Conservation (phyloP, 1,140 invertebrate species). For the Heliconius hermathena region DNA sequence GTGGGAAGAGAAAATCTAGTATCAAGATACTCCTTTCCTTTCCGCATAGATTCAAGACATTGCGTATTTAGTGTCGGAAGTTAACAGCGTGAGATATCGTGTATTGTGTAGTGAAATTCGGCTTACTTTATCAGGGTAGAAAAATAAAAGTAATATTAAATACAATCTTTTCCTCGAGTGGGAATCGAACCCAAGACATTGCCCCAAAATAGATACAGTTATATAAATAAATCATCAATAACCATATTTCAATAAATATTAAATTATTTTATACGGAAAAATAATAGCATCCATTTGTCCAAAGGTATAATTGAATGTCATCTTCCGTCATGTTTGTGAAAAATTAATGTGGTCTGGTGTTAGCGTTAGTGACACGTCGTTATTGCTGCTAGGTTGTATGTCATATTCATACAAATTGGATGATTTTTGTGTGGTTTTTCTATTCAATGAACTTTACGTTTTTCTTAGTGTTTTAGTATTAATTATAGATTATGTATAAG, state of each 20-base stretch:
- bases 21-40: not conserved
- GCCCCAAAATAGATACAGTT: not conserved
- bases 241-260: not conserved
- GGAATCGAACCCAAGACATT: not conserved
- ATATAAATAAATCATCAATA: not conserved
- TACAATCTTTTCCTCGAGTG: not conserved
- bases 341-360: constrained; percentile 5
- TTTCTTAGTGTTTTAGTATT: not conserved
- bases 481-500: too few relatives aligned
- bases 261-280: not conserved
- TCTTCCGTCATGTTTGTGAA: constrained; percentile 10
- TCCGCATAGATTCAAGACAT: not conserved
- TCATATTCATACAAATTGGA: constrained; percentile 1
- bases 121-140: not conserved
- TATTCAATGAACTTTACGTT: not conserved
- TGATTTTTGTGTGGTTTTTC: not conserved
- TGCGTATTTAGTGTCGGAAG: not conserved
- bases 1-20: not conserved
- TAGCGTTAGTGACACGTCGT: constrained; percentile 3
- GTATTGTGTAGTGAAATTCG: too few relatives aligned
- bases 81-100: not conserved
- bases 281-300: not conserved
- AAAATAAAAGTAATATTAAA: not conserved
- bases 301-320: constrained; percentile 6
- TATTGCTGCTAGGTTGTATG: not conserved